Evolutionary conservation across 2,888 invertebrate genomes (phyloP), one percentile per base, ranked within the genome.

Genomic region (Drosophila putrida): DNA sequence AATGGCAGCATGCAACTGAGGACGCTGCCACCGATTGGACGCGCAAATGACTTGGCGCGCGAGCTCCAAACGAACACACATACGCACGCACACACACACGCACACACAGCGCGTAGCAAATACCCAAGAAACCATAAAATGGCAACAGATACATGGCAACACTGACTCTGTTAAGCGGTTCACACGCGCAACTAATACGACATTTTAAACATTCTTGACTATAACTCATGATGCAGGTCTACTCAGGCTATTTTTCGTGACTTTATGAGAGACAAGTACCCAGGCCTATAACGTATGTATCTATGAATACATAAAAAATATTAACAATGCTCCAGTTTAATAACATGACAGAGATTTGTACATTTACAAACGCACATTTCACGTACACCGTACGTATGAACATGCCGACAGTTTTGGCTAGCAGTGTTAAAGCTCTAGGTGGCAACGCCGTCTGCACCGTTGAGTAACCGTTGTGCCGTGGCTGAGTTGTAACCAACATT

Each of bases 1-100:
- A 81, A 67, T 59, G 82, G 68, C 79, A 78, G 76, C 88, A 78
- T 76, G 71, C 76, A 84, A 82, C 82, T 82, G 67, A 36, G 28
- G 20, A 39, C 25, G 31, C 9, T 47, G 46, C 50, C 50, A 51
- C 13, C 58, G 57, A 43, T 58, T 47, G 59, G 55, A 74, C 53
- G 71, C 79, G 59, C 66, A 58, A 79, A 31, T 78, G 47, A 47
- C 64, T 78, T 76, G 72, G 61, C 72, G 74, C 72, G 62, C 46
- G 33, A 58, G 49, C 66, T 47, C 49, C 77, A 71, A 44, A 57
- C 47, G n/a, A 25, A 15, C 39, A n/a, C 8, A 10, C 25, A 28
- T 2, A 28, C 35, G 9, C 20, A 49, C 31, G 28, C 46, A 36
- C 27, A 4, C 47, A 20, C 20, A 20, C 20, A 31, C 8, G 6